phyloP scores from a whole-genome alignment of 1,140 invertebrate species.

The Sminthurinus signatus region DNA sequence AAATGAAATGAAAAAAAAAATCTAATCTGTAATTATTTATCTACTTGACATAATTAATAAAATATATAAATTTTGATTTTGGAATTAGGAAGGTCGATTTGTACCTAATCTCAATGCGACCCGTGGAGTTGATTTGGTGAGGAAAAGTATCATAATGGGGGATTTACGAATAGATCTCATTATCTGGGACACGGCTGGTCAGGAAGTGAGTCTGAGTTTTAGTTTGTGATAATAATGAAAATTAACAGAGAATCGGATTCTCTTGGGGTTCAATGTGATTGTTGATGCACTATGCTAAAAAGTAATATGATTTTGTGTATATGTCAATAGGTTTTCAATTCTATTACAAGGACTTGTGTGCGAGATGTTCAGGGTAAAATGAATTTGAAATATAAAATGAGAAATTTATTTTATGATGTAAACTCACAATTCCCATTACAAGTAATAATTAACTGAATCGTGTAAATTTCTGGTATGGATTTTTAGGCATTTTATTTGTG shows the following conservation, averaged over 20 bases:
- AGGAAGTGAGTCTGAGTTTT: background rate
- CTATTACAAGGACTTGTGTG: conserved; percentile 90
- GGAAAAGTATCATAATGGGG: conserved; percentile 26
- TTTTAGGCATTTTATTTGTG: conserved; percentile 72
- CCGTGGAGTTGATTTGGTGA: conserved; percentile 27
- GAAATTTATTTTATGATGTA: no score
- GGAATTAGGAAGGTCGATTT: conserved; percentile 26
- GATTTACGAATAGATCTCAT: conserved; percentile 22
- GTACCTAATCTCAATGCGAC: conserved; percentile 22
- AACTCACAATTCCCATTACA: no score
- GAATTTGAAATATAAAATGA: no score
- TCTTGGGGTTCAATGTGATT: no score
- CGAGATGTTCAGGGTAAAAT: conserved; percentile 69
- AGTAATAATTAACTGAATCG: no score
- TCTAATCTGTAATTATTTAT: no score
- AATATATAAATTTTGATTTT: background rate
- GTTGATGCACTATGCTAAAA: no score
- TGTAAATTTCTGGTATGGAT: no score
- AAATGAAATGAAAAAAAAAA: background rate
- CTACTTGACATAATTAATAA: background rate
- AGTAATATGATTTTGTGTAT: no score
- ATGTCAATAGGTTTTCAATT: conserved; percentile 88
- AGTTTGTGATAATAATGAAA: background rate
- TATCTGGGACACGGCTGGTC: background rate
- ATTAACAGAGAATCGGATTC: no score